Percentiles rank a stretch among this genome's conserved stretches.
These are phyloP conservation scores for Sakesphorus luctuosus DNA, from an alignment of 2,113 vertebrate species.

Conservation along the genomic window DNA sequence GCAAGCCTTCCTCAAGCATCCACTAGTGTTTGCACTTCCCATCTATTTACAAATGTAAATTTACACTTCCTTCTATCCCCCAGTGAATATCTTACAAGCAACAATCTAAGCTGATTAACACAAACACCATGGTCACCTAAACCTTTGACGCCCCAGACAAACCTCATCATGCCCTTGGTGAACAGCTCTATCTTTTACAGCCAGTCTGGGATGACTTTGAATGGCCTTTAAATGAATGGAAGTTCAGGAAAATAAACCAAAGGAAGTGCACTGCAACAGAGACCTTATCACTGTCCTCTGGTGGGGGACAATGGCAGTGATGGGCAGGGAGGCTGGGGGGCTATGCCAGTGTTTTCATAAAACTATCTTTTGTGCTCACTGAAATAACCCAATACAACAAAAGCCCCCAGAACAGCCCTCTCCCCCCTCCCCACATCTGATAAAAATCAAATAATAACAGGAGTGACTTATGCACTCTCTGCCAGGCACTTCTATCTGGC, in stretches of 20 bases:
- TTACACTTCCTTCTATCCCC: background rate
- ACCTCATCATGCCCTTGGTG: background rate
- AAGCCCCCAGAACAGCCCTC: background rate
- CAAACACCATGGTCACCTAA: background rate
- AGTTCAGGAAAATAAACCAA: background rate
- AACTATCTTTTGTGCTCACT: background rate
- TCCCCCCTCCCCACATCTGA: background rate
- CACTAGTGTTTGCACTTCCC: background rate
- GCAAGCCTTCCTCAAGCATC: background rate
- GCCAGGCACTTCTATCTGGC: constrained; percentile 30
- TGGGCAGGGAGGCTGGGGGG: background rate
- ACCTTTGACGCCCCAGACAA: background rate
- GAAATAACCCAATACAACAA: background rate
- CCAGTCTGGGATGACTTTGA: background rate
- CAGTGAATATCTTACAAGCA: background rate
- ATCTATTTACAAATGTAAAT: background rate
- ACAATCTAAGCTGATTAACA: background rate
- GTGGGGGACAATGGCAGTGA: background rate
- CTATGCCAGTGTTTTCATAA: background rate
- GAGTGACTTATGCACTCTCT: constrained; percentile 47
- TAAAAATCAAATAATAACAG: constrained; percentile 59
- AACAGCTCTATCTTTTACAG: background rate
- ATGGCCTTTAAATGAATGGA: background rate
- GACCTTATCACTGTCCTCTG: background rate
- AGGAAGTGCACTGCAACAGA: background rate